phyloP scores from a whole-genome alignment of 2,113 vertebrate species.

The Cepphus grylle region DNA sequence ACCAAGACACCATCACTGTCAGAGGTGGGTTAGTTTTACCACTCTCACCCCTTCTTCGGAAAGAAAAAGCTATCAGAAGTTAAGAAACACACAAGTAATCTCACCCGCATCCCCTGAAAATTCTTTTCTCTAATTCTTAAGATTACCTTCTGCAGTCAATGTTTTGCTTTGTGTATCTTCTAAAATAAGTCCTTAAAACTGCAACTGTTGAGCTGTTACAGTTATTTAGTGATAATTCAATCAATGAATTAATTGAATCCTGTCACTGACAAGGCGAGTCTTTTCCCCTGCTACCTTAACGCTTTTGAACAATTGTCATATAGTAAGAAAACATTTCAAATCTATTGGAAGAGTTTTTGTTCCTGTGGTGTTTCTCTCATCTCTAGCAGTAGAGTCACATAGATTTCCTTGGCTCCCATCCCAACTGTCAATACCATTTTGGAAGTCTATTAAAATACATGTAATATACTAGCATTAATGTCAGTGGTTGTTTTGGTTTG shows the following conservation, averaged over 20 bases:
- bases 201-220: background rate
- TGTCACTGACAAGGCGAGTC: background rate
- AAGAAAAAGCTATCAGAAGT: background rate
- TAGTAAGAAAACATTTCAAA: background rate
- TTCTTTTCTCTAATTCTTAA: background rate
- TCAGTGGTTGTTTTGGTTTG: background rate
- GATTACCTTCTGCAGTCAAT: background rate
- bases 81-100: background rate
- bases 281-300: background rate
- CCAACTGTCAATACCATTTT: background rate
- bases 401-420: background rate
- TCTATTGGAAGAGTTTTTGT: background rate
- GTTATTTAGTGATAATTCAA: background rate
- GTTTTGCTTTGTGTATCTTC: background rate
- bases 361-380: background rate
- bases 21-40: background rate
- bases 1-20: background rate
- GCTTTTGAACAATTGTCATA: background rate
- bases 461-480: background rate
- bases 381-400: background rate
- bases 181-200: background rate
- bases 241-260: background rate
- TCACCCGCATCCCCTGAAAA: background rate
- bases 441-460: background rate
- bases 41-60: background rate